Conservation (phyloP, 92 coral and sea anemone genomes). For the Palythoa caribaeorum region DNA sequence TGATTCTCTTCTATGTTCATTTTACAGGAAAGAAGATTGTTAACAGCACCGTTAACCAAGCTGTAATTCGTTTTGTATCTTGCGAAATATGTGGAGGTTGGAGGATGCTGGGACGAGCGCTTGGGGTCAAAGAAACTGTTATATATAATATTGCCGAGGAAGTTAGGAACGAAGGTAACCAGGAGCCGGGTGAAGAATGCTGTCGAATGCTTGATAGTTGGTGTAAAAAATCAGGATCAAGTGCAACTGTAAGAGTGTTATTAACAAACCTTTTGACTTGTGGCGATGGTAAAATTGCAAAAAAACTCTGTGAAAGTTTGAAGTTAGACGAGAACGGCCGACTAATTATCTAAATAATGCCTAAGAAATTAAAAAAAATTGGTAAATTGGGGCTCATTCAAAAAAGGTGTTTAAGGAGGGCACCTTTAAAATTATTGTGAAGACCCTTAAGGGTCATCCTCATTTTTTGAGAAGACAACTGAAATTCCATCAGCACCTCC, state of each 20-base stretch:
- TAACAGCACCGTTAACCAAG: background rate
- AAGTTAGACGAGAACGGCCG: background rate
- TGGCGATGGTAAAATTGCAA: background rate
- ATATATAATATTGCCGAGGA: background rate
- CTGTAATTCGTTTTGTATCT: background rate
- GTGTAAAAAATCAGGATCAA: background rate
- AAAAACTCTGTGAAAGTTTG: background rate
- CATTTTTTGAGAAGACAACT: too few relatives aligned
- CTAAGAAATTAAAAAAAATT: too few relatives aligned
- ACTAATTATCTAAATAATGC: too few relatives aligned
- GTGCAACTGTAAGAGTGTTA: slow-evolving; percentile 18
- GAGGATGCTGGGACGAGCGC: slow-evolving; percentile 7
- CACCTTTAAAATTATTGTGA: too few relatives aligned
- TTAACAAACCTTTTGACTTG: background rate
- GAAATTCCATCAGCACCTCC: too few relatives aligned
- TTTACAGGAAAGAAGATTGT: background rate
- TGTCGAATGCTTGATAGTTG: background rate
- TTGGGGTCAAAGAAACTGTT: background rate
- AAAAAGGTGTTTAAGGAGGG: too few relatives aligned
- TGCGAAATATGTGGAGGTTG: background rate
- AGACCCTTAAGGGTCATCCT: too few relatives aligned
- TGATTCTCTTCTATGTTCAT: too few relatives aligned
- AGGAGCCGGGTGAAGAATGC: background rate
- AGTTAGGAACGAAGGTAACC: background rate
- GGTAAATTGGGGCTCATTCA: too few relatives aligned